Evolutionary conservation across 2,888 invertebrate genomes (phyloP).

Genomic region (Drosophila atripex): DNA sequence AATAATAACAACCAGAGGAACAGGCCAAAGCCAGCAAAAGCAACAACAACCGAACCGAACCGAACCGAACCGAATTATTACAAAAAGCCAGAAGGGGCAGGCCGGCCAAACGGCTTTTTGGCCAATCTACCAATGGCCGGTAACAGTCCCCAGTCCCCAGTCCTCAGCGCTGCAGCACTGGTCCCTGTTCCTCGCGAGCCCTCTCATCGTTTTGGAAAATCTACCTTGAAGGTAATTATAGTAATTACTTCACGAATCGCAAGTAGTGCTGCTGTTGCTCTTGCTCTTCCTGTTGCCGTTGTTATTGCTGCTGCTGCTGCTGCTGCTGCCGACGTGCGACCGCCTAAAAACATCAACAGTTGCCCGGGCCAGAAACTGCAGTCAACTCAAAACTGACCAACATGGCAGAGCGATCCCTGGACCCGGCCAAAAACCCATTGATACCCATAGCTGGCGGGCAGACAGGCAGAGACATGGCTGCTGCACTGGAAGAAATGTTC

Average conservation of each 20-base stretch:
- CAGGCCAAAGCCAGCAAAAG: slow-evolving; percentile 26
- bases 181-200: slow-evolving; percentile 41
- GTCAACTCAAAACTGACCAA: slow-evolving; percentile 50
- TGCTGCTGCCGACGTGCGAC: slow-evolving; percentile 78
- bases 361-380: slow-evolving; percentile 57
- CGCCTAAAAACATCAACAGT: slow-evolving; percentile 81
- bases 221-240: slow-evolving; percentile 83
- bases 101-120: slow-evolving; percentile 49
- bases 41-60: slow-evolving; percentile 17
- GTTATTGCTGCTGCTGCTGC: slow-evolving; percentile 49
- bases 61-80: slow-evolving; percentile 68
- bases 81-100: slow-evolving; percentile 67
- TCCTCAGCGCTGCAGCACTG: background rate
- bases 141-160: background rate
- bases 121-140: slow-evolving; percentile 47
- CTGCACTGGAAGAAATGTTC: slow-evolving; percentile 30
- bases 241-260: slow-evolving; percentile 84
- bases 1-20: slow-evolving; percentile 63
- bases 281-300: slow-evolving; percentile 36
- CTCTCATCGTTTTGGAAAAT: slow-evolving; percentile 82
- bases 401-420: slow-evolving; percentile 54
- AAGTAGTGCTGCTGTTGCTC: slow-evolving; percentile 72
- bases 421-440: slow-evolving; percentile 64
- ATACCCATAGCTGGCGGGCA: slow-evolving; percentile 70
- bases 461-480: slow-evolving; percentile 47